Base-by-base conservation (phyloP, 2,797 vertebrate species). In the Myoxocephalus aenaeus region DNA sequence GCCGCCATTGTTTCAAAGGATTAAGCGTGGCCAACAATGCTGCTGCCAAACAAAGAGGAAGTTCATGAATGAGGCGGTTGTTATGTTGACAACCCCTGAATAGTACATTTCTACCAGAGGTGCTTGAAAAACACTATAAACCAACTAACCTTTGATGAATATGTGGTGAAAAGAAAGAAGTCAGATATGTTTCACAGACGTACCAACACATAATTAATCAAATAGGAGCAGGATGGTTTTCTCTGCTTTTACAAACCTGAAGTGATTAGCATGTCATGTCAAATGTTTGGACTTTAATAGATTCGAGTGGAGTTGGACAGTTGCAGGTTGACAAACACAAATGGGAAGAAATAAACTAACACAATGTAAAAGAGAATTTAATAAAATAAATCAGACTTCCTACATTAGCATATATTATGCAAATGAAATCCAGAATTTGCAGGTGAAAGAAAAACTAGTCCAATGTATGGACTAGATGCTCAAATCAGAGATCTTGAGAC, bases 1-100 rank as follows among this genome's bases (percentile, higher is more conserved):
- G 62, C 59, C 17, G 34, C 62, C 58, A 77, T 56, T 86, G 69
- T 81, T 79, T 73, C 48, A 54, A 22, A 57, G 25, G 18, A 34
- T 65, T n/a, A 70, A 32, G 44, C 36, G 7, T 46, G 25, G 53
- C 25, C 51, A 76, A 67, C 59, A 76, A 69, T 59, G n/a, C 63
- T 61, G 58, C 72, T 57, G 27, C n/a, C 40, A 48, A 77, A 73
- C 38, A 40, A 77, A 73, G 40, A 32, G 54, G 25, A 65, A 6
- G 20, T 34, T 65, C 25, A 57, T 63, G 38, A 74, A 70, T 50
- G 48, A 50, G 48, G 48, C 20, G 65, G 15, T 61, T 80, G 46
- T 77, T 25, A 62, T 73, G 67, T 53, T 68, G 65, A 72, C 36
- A 68, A 61, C 44, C 46, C 25, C 18, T 7, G 14, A 22, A 68